Conservation (phyloP, 2,888 invertebrate genomes). For the Phyllotreta striolata region DNA sequence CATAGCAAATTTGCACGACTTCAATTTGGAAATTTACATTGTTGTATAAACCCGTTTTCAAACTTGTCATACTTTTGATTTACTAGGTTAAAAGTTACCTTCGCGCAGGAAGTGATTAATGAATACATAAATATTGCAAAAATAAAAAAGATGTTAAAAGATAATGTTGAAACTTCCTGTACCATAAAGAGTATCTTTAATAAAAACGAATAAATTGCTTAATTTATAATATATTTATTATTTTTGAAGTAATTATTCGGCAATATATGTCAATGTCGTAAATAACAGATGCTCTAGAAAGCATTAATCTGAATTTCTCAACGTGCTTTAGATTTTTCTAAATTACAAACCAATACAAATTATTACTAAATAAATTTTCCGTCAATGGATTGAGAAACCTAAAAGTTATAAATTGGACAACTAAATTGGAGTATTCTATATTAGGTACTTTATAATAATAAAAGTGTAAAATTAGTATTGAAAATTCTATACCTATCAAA, state of each 20-base stretch:
- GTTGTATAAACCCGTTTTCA: conserved; percentile 28
- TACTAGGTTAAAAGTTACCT: conserved; percentile 35
- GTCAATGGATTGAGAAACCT: too few relatives aligned
- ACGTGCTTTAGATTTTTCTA: too few relatives aligned
- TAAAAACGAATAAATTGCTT: conserved; percentile 13
- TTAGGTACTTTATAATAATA: too few relatives aligned
- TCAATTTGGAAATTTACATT: conserved; percentile 26
- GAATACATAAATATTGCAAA: conserved; percentile 38
- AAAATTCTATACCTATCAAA: too few relatives aligned
- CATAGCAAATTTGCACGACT: background rate
- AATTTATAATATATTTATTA: conserved; percentile 1
- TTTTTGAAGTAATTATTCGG: background rate
- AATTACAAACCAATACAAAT: too few relatives aligned
- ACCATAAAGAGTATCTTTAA: conserved; percentile 6
- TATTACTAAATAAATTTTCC: too few relatives aligned
- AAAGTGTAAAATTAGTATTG: too few relatives aligned
- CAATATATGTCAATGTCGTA: too few relatives aligned
- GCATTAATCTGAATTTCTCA: too few relatives aligned
- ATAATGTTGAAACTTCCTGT: conserved; percentile 34
- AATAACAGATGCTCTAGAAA: too few relatives aligned
- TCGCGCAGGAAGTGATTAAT: conserved; percentile 36
- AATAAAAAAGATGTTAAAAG: conserved; percentile 27
- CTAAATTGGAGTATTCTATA: too few relatives aligned
- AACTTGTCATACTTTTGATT: conserved; percentile 28
- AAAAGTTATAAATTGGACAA: too few relatives aligned